Evolutionary conservation across 2,113 vertebrate species (phyloP).

Genomic region (Misgurnus mizolepis): DNA sequence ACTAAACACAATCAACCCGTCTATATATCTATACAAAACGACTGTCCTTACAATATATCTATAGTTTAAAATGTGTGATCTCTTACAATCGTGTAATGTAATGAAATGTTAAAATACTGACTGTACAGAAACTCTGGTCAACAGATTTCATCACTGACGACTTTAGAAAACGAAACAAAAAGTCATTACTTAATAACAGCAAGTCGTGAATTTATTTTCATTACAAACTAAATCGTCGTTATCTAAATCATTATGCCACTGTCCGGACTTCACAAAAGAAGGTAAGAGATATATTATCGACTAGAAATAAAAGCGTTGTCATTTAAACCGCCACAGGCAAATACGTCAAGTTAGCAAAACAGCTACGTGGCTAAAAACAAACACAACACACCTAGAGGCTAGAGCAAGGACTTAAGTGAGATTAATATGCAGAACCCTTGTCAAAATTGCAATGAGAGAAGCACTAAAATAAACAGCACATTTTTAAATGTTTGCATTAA

Average conservation of each 20-base stretch:
- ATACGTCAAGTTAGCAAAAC: slow-evolving; percentile 19
- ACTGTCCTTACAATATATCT: too few relatives aligned
- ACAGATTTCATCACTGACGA: neutral
- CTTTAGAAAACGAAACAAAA: neutral
- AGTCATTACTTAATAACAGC: too few relatives aligned
- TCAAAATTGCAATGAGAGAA: neutral
- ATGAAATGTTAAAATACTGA: neutral
- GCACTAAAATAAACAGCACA: neutral
- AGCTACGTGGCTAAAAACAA: slow-evolving; percentile 30
- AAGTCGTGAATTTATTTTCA: neutral
- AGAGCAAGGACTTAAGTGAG: neutral
- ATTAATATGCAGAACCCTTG: neutral
- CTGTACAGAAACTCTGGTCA: neutral
- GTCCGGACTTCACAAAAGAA: neutral
- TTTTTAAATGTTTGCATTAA: neutral
- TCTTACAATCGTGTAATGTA: neutral
- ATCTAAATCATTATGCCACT: neutral
- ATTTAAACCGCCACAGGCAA: neutral
- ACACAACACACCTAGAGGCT: neutral
- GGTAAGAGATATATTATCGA: neutral
- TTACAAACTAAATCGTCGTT: neutral
- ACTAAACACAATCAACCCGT: too few relatives aligned
- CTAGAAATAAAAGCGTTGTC: neutral
- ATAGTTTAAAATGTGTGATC: neutral
- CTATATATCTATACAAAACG: too few relatives aligned